Base-by-base conservation (phyloP, 2,888 invertebrate species). In the Elegia similella region DNA sequence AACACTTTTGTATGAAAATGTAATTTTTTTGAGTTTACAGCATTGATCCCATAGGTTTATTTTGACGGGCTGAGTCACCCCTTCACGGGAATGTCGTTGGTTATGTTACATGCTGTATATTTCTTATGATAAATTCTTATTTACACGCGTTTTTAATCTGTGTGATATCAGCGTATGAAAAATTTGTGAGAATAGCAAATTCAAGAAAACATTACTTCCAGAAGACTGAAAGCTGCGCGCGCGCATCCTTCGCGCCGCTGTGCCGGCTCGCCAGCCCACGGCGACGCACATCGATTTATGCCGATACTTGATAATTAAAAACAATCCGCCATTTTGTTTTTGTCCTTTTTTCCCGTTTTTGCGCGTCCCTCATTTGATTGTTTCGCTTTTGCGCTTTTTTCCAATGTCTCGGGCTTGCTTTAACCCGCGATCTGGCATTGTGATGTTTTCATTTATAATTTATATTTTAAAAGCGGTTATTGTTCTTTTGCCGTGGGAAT, bases 261-360 rank as follows among this genome's bases (percentile, higher is more conserved):
- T 61, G 66, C 76, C 59, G 73, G 62, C 79, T 38, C 80, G 80
- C 34, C 50, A 17, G 86, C 90, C 84, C 82, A 81, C 87, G 87
- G 89, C 88, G 89, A 88, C 89, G 82, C 74, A 75, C 83, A 82
- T 88, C 89, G 91, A 91, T 91, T 91, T 91, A 91, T 91, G 88
- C 85, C 89, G 89, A 91, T 91, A 90, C 88, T 90, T 86, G 89
- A 89, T 91, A 91, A 91, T 91, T 91, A 91, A 91, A 91, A 91
- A 91, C 91, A 91, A 91, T 90, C 89, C 90, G 89, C 90, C 90
- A 89, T 89, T 81, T 85, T 86, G 83, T 88, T 91, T 88, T 88
- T 88, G 84, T 87, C 76, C 77, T 82, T 88, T 89, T 88, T 84
- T 78, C 84, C 85, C 81, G 84, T 89, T 90, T 88, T 88, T 88